Base-by-base conservation (phyloP, 2,888 invertebrate genomes). In the Mythimna pallens region DNA sequence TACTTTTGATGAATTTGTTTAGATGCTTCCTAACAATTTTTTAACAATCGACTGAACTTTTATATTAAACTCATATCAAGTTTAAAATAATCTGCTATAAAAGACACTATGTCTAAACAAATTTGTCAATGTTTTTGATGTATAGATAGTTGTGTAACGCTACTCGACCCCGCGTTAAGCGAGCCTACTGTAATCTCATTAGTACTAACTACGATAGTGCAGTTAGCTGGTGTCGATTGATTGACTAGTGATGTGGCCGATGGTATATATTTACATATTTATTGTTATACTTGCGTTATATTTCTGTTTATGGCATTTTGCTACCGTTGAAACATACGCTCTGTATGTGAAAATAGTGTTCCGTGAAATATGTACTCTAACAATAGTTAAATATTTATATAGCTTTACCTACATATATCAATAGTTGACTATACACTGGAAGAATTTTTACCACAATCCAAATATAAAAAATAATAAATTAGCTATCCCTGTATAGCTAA, bases 31-130 rank as follows among this genome's bases (percentile, higher is more conserved):
- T 82, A 82, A 84, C 84, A 83, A 81, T 84, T 83, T 87, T 89
- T 78, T 78, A 82, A 88, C 75, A 80, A 82, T 78, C 74, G 90
- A 93, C 93, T 93, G 92, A 92, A 87, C 86, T 90, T 89, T 90
- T 89, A 86, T 91, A 92, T 86, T 90, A 78, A 89, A 92, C 88
- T 91, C 93, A 93, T 93, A 94, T 93, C 93, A 93, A 76, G 71
- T 76, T 76, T 65, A 70, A 84, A 70, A 83, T 80, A 80, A 81
- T 78, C 84, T 71, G 86, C 85, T 86, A 67, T 86, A 82, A 86
- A 88, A 87, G 80, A 88, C 80, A 87, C 77, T 43, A 76, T 80
- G 77, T 91, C 91, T 90, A 88, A 89, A 92, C 89, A 89, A 91
- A 89, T 91, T 87, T 89, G 91, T 92, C 90, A 86, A 89, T 87